phyloP scores from a whole-genome alignment of 64 coral and sea anemone genomes.

The Porites australiensis region DNA sequence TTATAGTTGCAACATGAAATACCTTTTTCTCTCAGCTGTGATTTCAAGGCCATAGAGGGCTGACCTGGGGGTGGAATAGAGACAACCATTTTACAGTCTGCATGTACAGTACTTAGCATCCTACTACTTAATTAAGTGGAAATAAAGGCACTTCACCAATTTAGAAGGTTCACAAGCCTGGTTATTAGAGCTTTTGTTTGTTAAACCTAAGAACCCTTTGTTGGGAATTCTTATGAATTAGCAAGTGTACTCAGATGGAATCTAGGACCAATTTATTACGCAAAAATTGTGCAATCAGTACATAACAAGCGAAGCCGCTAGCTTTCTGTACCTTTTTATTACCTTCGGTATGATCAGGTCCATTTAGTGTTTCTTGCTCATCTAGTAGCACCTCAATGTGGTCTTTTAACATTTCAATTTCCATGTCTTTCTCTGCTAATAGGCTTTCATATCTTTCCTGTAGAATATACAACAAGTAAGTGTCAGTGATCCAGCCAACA shows the following conservation, averaged over 20 bases:
- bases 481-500: too few species aligned
- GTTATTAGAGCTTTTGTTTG: too few species aligned
- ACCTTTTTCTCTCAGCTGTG: constrained; percentile 99
- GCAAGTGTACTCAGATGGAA: too few species aligned
- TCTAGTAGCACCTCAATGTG: constrained; percentile 96
- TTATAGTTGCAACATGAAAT: neutral
- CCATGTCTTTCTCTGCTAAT: constrained; percentile 86
- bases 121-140: too few species aligned
- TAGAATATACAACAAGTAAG: neutral
- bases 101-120: neutral
- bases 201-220: too few species aligned
- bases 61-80: constrained; percentile 55
- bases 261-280: too few species aligned
- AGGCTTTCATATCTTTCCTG: constrained; percentile 55
- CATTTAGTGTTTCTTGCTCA: constrained; percentile 87
- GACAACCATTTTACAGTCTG: neutral
- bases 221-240: too few species aligned
- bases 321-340: neutral
- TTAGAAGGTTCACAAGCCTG: too few species aligned
- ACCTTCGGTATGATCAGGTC: constrained; percentile 38
- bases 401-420: constrained; percentile 93
- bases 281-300: too few species aligned
- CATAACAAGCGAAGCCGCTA: too few species aligned
- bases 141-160: too few species aligned
- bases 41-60: constrained; percentile 65